Evolutionary conservation across 2,113 vertebrate genomes (phyloP).

Genomic region (Noturus placidus): DNA sequence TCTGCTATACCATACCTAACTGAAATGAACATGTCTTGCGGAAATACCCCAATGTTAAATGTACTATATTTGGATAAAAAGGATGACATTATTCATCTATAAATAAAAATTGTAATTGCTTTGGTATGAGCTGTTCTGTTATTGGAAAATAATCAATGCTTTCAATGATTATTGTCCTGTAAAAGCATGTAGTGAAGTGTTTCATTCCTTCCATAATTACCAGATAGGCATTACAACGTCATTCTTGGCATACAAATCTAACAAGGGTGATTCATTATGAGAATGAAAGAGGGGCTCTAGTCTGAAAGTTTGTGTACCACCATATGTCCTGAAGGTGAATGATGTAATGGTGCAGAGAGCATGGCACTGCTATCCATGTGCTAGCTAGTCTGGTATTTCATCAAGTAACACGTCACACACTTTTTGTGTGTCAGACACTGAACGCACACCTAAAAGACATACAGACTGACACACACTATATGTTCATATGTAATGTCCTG

Average conservation of each 20-base stretch:
- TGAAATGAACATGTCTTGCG: not conserved
- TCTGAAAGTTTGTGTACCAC: constrained; percentile 25
- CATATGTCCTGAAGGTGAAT: constrained; percentile 51
- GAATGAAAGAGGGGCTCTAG: constrained; percentile 15
- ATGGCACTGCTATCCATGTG: constrained; percentile 28
- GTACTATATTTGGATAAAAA: not conserved
- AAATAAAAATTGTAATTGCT: not conserved
- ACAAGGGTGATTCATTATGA: not conserved
- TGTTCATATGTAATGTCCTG: not conserved
- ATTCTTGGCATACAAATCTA: not conserved
- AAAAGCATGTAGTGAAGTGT: not conserved
- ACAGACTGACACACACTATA: not conserved
- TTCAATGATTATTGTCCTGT: not conserved
- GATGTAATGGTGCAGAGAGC: constrained; percentile 46
- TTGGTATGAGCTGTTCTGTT: not conserved
- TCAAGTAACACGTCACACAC: constrained; percentile 31
- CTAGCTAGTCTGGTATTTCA: constrained; percentile 47
- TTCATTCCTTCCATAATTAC: not conserved
- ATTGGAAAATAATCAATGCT: not conserved
- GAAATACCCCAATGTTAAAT: not conserved
- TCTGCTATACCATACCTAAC: not conserved
- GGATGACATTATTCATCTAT: not conserved
- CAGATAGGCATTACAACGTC: constrained; percentile 3
- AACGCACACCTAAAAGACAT: constrained; percentile 21
- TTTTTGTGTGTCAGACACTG: not conserved